Evolutionary conservation across 2,797 vertebrate species (phyloP), one percentile per base, ranked within the genome.

Genomic region (Hydrophis major): DNA sequence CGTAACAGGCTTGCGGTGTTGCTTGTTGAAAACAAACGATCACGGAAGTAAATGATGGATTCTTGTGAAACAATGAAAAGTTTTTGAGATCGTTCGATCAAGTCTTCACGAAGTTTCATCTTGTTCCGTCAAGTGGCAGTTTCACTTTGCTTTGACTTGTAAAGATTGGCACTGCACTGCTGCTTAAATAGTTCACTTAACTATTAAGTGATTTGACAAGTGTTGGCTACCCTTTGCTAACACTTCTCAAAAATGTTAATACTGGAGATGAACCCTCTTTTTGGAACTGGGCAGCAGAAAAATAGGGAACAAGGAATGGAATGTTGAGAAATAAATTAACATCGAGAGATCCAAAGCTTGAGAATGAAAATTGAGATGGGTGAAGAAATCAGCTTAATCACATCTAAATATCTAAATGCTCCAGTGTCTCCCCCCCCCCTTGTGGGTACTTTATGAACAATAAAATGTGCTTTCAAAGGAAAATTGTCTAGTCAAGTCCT

Each of bases 1-100:
- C 98, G 98, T 92, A 99, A 98, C 57, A 98, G 98, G 7, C 98
- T 99, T 18, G 96, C 98, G 0, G 98, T 99, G 4, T 94, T 98
- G 95, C 98, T 99, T 93, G 97, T 99, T 74, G 99, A 99, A 96
- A 97, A 97, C 86, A 98, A 98, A 12, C 97, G 97, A 56, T 96
- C 97, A 0, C 96, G 96, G 42, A 98, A 97, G 96, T 98, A 95
- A 97, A 55, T 8, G 0, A 2, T 13, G 5, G 0, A 7, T 0
- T 7, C 55, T 56, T 13, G 25, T 69, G 16, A 42, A 53, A 42
- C n/a, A 3, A 14, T 3, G 3, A 47, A 53, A 86, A 91, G 12
- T 25, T 83, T 83, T 47, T 25, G 37, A 83, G 20, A 47, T 47
- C 18, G n/a, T 37, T 74, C 37, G 66, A 74, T 74, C n/a, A 74